phyloP scores from a whole-genome alignment of 2,113 vertebrate species.

The Furnarius figulus region DNA sequence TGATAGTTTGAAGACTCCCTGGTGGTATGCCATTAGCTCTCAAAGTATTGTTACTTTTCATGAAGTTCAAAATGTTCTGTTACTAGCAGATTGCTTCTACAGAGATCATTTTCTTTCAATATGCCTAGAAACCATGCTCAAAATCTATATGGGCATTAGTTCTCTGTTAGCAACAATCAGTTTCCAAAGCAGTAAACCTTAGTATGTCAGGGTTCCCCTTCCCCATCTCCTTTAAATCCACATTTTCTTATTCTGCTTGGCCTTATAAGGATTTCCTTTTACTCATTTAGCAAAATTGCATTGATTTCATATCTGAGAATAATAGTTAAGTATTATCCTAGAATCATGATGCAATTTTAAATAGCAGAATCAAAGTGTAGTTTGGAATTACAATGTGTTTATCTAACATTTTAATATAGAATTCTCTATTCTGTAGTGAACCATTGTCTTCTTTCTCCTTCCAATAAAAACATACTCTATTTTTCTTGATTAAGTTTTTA shows the following conservation, averaged over 20 bases:
- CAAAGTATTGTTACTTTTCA: slow-evolving; percentile 2
- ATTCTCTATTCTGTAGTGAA: not conserved
- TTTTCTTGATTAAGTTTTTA: not conserved
- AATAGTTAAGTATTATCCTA: not conserved
- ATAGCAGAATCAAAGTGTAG: not conserved
- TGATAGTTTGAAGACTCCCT: not conserved
- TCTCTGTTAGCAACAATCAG: not conserved
- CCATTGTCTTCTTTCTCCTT: not conserved
- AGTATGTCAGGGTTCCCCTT: not conserved
- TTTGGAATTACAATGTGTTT: not conserved
- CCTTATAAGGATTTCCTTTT: not conserved
- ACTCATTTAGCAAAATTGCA: not conserved
- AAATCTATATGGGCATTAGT: not conserved
- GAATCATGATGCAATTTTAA: not conserved
- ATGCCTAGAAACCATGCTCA: not conserved
- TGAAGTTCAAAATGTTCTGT: not conserved
- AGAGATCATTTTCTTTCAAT: not conserved
- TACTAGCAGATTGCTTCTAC: not conserved
- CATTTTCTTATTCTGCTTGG: not conserved
- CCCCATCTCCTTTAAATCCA: not conserved
- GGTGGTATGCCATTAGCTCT: not conserved
- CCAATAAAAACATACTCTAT: not conserved
- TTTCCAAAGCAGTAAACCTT: not conserved
- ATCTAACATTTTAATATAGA: not conserved
- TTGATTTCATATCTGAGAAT: not conserved